Conservation (phyloP, 2,888 invertebrate species). For the Leucophora obtusa region DNA sequence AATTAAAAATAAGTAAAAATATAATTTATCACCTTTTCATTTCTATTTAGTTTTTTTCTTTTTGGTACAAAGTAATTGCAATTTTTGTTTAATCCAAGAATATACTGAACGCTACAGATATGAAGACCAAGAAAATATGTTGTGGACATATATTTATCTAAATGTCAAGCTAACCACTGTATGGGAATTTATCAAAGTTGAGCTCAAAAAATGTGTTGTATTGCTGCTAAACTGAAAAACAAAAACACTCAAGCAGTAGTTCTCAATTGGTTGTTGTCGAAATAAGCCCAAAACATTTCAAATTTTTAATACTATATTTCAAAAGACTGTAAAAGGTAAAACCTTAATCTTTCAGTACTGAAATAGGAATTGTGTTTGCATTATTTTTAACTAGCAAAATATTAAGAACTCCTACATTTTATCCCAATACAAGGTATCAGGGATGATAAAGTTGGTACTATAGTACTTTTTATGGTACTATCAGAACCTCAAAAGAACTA, state of each 20-base stretch:
- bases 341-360: too few species aligned
- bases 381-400: neutral
- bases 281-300: neutral
- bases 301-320: too few species aligned
- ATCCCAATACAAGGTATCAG: neutral
- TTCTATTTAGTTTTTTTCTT: constrained; percentile 2
- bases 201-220: constrained; percentile 57
- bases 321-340: too few species aligned
- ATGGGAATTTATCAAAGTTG: constrained; percentile 74
- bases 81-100: constrained; percentile 11
- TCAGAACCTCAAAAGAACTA: too few species aligned
- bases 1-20: neutral
- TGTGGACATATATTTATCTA: constrained; percentile 74
- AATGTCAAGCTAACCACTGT: constrained; percentile 73
- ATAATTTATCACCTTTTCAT: constrained; percentile 1
- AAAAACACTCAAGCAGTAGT: neutral
- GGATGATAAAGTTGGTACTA: too few species aligned
- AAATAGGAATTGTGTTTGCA: neutral
- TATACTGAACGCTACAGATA: neutral
- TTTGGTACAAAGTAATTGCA: constrained; percentile 45
- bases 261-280: neutral
- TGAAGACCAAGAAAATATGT: constrained; percentile 70
- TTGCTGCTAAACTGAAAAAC: neutral
- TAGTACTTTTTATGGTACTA: too few species aligned
- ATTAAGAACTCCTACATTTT: neutral